These are phyloP conservation scores for Dipodomys merriami DNA, from an alignment of 2,113 vertebrate species.

Conservation along the genomic window DNA sequence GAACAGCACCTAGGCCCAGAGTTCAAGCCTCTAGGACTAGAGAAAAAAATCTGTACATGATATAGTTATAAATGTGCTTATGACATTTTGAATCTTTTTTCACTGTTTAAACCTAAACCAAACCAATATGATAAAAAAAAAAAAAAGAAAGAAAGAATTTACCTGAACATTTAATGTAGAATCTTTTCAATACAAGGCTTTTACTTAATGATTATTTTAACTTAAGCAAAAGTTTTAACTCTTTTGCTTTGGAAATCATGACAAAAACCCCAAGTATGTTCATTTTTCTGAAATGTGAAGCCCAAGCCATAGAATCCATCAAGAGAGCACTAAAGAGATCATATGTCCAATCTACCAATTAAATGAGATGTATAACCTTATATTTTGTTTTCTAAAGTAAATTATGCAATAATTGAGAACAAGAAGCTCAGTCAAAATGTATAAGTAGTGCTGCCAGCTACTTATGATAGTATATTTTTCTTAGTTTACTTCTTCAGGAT, in stretches of 20 bases:
- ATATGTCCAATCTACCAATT: background rate
- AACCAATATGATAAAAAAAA: background rate
- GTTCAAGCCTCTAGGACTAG: too few species aligned
- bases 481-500: conserved; percentile 22
- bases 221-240: background rate
- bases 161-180: background rate
- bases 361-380: background rate
- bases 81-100: conserved; percentile 33
- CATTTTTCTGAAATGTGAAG: conserved; percentile 42
- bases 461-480: background rate
- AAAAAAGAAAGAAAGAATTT: background rate
- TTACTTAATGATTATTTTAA: conserved; percentile 21
- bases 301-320: background rate
- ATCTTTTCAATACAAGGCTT: conserved; percentile 18
- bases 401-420: conserved; percentile 36
- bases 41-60: background rate
- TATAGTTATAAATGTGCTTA: conserved; percentile 10
- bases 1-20: too few species aligned
- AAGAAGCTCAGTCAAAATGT: conserved; percentile 2
- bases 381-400: conserved; percentile 34
- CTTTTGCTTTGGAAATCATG: conserved; percentile 38
- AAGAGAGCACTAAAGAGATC: background rate
- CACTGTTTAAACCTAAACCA: conserved; percentile 26
- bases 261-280: background rate
- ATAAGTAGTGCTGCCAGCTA: conserved; percentile 8